phyloP scores from a whole-genome alignment of 2,113 vertebrate species.

The Eurypyga helias region DNA sequence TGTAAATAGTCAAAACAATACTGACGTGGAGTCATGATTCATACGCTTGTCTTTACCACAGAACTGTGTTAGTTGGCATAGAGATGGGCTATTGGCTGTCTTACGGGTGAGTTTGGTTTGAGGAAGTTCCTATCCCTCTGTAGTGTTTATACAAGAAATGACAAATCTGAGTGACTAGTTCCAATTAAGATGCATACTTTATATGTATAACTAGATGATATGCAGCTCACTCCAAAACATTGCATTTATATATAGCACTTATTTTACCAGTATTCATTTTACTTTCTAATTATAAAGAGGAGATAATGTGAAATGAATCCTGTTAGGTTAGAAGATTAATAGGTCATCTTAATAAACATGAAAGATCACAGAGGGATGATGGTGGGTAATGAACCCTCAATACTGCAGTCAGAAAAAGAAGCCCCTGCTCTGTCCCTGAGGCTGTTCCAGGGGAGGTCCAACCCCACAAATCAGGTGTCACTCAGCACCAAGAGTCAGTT shows the following conservation, averaged over 20 bases:
- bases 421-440: rapidly evolving
- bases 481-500: not conserved
- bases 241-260: not conserved
- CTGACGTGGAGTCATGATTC: not conserved
- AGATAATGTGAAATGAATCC: not conserved
- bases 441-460: not conserved
- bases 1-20: not conserved
- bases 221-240: not conserved
- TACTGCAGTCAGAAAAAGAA: not conserved
- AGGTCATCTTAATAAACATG: not conserved
- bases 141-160: not conserved
- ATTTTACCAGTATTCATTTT: not conserved
- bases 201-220: not conserved
- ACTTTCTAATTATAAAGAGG: not conserved
- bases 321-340: not conserved
- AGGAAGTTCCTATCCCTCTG: not conserved
- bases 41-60: not conserved
- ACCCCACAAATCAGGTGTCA: rapidly evolving
- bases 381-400: not conserved
- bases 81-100: not conserved
- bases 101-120: not conserved
- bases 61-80: not conserved
- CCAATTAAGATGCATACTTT: not conserved
- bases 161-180: not conserved
- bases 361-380: not conserved